Evolutionary conservation across 2,888 invertebrate genomes (phyloP), one percentile per base, ranked within the genome.

Genomic region (Torymus texanus): DNA sequence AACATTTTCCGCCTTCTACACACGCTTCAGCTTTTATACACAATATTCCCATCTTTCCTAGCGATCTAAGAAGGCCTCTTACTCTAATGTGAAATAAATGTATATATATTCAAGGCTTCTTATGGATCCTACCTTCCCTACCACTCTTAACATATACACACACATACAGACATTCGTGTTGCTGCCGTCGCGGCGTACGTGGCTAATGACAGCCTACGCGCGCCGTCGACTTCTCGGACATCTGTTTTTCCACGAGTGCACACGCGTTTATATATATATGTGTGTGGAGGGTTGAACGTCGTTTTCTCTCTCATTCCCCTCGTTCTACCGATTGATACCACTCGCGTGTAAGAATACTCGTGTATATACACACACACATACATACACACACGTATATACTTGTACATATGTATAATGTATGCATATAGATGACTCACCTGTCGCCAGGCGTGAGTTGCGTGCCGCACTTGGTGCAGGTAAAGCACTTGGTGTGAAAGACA

Each of bases 401-500:
- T n/a, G n/a, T n/a, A n/a, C n/a, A n/a, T 12, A 16, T 24, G 16
- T 24, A 16, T 51, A 53, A 53, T 41, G 53, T 21, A 53, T 14
- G n/a, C 59, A 8, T 8, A 41, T 55, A 41, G 68, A 78, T 81
- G 76, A 83, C 90, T 91, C 90, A 95, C 94, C 96, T 94, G 93
- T 98, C 97, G 87, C 98, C 98, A 87, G 96, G 95, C 91, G 95
- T 94, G 88, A 98, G 94, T 91, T 95, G 95, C 88, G 94, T 93
- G 87, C 96, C 95, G 91, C 98, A 98, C 91, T 97, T 97, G 91
- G 96, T 96, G 93, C 98, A 98, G 86, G 95, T 94, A 93, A 98
- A 98, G 92, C 97, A 98, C 92, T 97, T 97, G 92, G 97, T 94
- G 93, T 98, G 98, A 93, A 97, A 97, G 88, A 97, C 96, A 86